Evolutionary conservation across 1,140 invertebrate species (phyloP), one percentile per base, ranked within the genome.

Genomic region (Drosophila lowei): DNA sequence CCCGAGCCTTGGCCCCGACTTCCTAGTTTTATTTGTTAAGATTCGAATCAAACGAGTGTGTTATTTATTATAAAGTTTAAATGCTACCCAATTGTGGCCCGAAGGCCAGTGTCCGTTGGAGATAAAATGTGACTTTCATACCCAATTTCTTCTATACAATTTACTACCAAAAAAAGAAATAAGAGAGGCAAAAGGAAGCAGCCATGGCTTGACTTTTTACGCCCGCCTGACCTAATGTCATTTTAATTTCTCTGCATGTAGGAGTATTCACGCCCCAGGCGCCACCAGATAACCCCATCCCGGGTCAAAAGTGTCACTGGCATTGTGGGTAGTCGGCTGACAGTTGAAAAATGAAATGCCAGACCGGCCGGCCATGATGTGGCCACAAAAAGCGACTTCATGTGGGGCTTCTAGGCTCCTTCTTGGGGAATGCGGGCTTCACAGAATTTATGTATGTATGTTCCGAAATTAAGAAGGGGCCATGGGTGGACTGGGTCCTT

Each of bases 171-270:
- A 66, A 55, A 67, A 21, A 57, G 46, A 23, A 46, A 44, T 16
- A 48, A n/a, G 15, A 43, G n/a, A 15, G 7, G n/a, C n/a, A 13
- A 44, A 38, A 8, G 42, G 49, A 62, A 59, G 38, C 48, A 54
- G 28, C 48, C 48, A 48, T 59, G 56, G 61, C 63, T 53, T 66
- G 56, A 55, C 63, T 53, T 66, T 80, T 77, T 66, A 77, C 81
- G 77, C 63, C 70, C 70, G 55, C 38, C 75, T 86, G 77, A 71
- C 68, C 64, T 85, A 77, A 85, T 86, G 81, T 63, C 61, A 77
- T 86, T 86, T 85, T 85, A 85, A 85, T 85, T 85, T 81, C 68
- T 54, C 66, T 71, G 44, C 23, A 54, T 63, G 50, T 42, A 46
- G 61, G 47, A 48, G 72, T 68, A 68, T 68, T 80, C 77, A 72